These are phyloP conservation scores for Cerceris rybyensis DNA, from an alignment of 2,888 invertebrate genomes.

Conservation along the genomic window DNA sequence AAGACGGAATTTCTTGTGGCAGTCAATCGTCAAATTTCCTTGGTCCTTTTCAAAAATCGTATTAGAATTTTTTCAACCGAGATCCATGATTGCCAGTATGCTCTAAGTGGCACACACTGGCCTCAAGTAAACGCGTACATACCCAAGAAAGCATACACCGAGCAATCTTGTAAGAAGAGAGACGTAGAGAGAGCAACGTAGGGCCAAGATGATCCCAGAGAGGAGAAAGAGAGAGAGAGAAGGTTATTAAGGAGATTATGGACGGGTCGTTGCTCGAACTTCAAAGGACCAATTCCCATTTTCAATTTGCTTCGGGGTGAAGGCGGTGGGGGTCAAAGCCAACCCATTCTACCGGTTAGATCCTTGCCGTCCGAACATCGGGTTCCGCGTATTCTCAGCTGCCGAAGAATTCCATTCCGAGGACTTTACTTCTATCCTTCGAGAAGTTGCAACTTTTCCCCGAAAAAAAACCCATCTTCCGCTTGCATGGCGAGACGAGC, in stretches of 20 bases:
- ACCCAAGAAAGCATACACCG: conserved; percentile 29
- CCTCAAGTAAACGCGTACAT: neutral
- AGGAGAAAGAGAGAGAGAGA: conserved; percentile 49
- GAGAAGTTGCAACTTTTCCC: conserved; percentile 34
- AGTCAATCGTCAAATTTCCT: neutral
- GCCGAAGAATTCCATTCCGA: conserved; percentile 60
- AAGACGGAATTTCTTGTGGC: too few relatives aligned
- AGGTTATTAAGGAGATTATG: conserved; percentile 78
- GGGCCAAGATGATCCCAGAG: conserved; percentile 34
- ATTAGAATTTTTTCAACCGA: neutral
- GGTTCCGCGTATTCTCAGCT: conserved; percentile 56
- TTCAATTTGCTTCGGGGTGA: conserved; percentile 74
- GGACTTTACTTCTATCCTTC: conserved; percentile 33
- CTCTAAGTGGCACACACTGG: neutral
- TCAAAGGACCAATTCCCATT: conserved; percentile 80
- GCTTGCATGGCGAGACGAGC: conserved; percentile 9
- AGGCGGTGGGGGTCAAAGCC: conserved; percentile 65
- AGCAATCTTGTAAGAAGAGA: conserved; percentile 34
- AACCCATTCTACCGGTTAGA: conserved; percentile 55
- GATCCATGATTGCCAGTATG: neutral
- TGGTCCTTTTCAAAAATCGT: neutral
- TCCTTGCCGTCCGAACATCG: conserved; percentile 54
- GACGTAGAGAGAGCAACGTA: conserved; percentile 25
- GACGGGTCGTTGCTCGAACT: conserved; percentile 74
- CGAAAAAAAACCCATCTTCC: conserved; percentile 30